A percentile compares a stretch with the other conserved stretches of the same genome.
These are phyloP conservation scores for Oncopodura yosiiana DNA, from an alignment of 1,140 invertebrate genomes.

Conservation along the genomic window DNA sequence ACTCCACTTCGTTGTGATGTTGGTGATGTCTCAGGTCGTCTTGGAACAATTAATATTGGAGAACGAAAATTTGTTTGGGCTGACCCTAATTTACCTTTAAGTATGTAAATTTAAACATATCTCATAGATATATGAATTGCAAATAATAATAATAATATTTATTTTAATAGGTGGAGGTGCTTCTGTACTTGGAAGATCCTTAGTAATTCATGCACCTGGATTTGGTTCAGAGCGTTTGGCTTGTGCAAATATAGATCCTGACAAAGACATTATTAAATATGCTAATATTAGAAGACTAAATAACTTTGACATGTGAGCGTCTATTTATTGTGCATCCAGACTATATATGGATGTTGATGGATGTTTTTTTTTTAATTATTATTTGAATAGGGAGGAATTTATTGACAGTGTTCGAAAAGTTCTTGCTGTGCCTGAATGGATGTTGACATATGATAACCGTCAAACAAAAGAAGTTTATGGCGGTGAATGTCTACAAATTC, in stretches of 20 bases:
- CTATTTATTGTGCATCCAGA: background rate
- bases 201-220: slow-evolving; percentile 72
- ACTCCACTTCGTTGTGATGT: slow-evolving; percentile 83
- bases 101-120: slow-evolving; percentile 38
- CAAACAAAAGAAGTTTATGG: slow-evolving; percentile 65
- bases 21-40: slow-evolving; percentile 76
- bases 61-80: slow-evolving; percentile 63
- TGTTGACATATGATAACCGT: slow-evolving; percentile 70
- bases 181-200: slow-evolving; percentile 69
- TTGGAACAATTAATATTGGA: slow-evolving; percentile 76
- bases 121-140: too few relatives aligned
- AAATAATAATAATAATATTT: background rate
- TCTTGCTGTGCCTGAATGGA: slow-evolving; percentile 80
- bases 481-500: slow-evolving; percentile 73
- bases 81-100: slow-evolving; percentile 77
- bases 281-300: slow-evolving; percentile 76
- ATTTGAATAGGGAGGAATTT: slow-evolving; percentile 59
- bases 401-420: slow-evolving; percentile 68
- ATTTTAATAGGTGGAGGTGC: slow-evolving; percentile 50
- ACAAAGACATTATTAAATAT: slow-evolving; percentile 83
- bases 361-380: slow-evolving; percentile 16
- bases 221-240: slow-evolving; percentile 60
- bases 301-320: slow-evolving; percentile 72
- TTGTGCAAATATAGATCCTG: slow-evolving; percentile 82
- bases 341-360: background rate